phyloP scores from a whole-genome alignment of 2,888 invertebrate genomes.

The Drepanosiphum platanoidis region DNA sequence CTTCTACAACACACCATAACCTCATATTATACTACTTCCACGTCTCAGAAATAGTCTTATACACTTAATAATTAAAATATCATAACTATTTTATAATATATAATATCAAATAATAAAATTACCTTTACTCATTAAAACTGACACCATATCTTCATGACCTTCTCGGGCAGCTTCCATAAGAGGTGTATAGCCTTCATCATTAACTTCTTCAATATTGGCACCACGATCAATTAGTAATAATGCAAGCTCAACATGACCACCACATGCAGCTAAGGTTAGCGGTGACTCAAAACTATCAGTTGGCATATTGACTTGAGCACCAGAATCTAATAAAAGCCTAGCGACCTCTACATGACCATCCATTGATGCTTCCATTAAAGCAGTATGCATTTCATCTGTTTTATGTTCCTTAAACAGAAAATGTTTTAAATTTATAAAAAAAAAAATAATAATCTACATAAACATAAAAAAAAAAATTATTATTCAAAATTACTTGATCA shows the following conservation, averaged over 20 bases:
- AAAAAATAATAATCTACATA: conserved; percentile 12
- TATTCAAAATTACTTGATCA: conserved; percentile 72
- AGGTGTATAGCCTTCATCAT: conserved; percentile 99
- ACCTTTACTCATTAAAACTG: conserved; percentile 88
- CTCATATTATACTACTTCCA: too few species aligned
- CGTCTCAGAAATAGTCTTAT: too few species aligned
- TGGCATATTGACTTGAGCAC: conserved; percentile 99
- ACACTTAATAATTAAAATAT: too few species aligned
- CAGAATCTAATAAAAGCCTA: conserved; percentile 90
- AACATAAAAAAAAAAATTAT: too few species aligned
- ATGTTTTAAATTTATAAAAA: neutral
- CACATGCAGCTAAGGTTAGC: conserved; percentile 96
- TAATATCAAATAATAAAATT: conserved; percentile 62
- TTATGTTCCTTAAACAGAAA: conserved; percentile 83
- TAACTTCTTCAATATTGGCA: conserved; percentile 98
- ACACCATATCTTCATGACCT: conserved; percentile 98
- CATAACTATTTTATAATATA: neutral
- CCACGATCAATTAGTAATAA: conserved; percentile 94
- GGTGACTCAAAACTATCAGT: conserved; percentile 99
- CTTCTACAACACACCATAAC: too few species aligned
- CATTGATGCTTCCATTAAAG: conserved; percentile 99
- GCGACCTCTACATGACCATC: conserved; percentile 99
- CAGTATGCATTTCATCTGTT: conserved; percentile 99
- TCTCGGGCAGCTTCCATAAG: conserved; percentile 99
- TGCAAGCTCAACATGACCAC: conserved; percentile 97